phyloP scores from a whole-genome alignment of 2,113 vertebrate genomes.

The Phylloscopus trochiloides region DNA sequence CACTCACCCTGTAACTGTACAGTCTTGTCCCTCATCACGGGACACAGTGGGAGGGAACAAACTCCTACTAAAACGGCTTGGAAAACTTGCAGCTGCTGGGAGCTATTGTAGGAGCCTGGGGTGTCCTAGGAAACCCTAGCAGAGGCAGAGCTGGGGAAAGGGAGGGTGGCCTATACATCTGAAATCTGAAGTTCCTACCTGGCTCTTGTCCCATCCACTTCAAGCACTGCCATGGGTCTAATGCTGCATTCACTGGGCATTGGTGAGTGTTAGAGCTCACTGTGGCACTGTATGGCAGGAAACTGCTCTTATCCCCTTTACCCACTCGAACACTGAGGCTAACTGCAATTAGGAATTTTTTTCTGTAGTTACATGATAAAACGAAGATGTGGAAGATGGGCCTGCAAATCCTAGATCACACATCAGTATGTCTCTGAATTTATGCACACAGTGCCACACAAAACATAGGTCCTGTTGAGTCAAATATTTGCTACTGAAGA shows the following conservation, averaged over 20 bases:
- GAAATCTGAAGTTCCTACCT: neutral
- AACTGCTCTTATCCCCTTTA: neutral
- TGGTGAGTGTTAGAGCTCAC: fast-evolving
- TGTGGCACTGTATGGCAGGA: neutral
- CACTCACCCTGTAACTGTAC: neutral
- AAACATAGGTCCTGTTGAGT: neutral
- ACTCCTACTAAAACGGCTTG: neutral
- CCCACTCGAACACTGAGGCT: neutral
- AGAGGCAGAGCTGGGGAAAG: neutral
- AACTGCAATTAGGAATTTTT: neutral
- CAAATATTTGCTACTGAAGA: neutral
- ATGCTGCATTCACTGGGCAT: fast-evolving
- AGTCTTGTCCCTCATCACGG: neutral
- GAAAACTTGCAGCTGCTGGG: neutral
- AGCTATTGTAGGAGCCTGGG: neutral
- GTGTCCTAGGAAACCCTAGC: neutral
- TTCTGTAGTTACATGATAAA: neutral
- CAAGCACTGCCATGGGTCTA: neutral
- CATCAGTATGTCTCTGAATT: neutral
- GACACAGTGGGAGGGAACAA: neutral
- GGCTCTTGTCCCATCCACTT: neutral
- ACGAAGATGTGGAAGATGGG: neutral
- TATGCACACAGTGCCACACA: no score
- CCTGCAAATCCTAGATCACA: neutral
- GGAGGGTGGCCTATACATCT: neutral